Percentiles rank a stretch among this genome's conserved stretches.
Evolutionary conservation across 2,888 invertebrate species (phyloP).

Genomic region (Choreutis nemorana): DNA sequence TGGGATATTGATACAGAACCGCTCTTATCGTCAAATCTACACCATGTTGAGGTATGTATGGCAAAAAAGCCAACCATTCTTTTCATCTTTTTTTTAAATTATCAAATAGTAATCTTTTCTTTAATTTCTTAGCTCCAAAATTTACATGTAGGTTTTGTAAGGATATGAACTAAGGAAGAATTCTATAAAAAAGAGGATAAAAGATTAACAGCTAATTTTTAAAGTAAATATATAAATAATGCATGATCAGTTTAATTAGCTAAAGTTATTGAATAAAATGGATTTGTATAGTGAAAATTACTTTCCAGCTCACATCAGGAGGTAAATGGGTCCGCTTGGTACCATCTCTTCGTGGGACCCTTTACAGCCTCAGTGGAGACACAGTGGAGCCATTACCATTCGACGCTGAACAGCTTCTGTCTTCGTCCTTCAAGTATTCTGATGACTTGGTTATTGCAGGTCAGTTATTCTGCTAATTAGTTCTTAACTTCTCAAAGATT

Average conservation of each 20-base stretch:
- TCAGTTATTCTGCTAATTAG: too few species aligned
- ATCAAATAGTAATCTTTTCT: neutral
- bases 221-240: too few species aligned
- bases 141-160: too few species aligned
- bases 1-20: conserved; percentile 87
- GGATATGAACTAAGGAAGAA: too few species aligned
- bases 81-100: conserved; percentile 1
- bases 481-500: too few species aligned
- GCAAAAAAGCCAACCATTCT: too few species aligned
- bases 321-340: conserved; percentile 90
- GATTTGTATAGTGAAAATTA: neutral
- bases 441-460: conserved; percentile 86
- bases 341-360: conserved; percentile 89
- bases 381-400: conserved; percentile 88
- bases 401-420: conserved; percentile 84
- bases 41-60: conserved; percentile 77
- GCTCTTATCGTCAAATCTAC: conserved; percentile 88
- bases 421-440: conserved; percentile 86
- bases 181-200: neutral
- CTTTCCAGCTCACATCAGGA: conserved; percentile 75
- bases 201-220: neutral
- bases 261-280: neutral
- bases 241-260: neutral
- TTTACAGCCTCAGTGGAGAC: conserved; percentile 92
- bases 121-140: neutral